phyloP scores from a whole-genome alignment of 2,797 vertebrate species.

The Malurus splendens region DNA sequence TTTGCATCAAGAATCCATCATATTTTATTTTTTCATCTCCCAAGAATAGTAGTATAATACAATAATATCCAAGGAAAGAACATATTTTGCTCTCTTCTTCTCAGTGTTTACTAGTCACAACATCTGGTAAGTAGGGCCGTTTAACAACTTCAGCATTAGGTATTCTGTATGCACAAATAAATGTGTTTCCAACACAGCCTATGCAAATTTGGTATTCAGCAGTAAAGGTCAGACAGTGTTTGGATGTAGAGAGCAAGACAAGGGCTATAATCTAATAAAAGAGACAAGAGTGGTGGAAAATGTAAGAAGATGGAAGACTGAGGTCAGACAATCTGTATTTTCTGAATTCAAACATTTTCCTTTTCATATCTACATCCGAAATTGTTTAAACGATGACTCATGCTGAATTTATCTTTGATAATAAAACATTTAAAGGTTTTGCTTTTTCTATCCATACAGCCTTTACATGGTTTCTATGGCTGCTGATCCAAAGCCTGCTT shows the following conservation, averaged over 20 bases:
- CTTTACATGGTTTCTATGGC: neutral
- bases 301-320: neutral
- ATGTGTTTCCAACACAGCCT: neutral
- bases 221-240: neutral
- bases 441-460: neutral
- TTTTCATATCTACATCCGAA: neutral
- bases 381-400: neutral
- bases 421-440: neutral
- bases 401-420: neutral
- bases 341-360: neutral
- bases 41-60: neutral
- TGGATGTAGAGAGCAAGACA: neutral
- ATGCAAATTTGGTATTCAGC: neutral
- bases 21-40: neutral
- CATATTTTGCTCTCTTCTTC: neutral
- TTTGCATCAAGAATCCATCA: neutral
- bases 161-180: neutral
- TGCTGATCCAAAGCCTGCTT: neutral
- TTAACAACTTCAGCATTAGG: neutral
- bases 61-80: neutral
- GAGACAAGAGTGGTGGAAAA: neutral
- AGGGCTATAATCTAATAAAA: neutral
- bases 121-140: neutral
- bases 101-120: neutral
- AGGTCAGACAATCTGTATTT: neutral